phyloP scores from a whole-genome alignment of 2,797 vertebrate genomes.

The Dipus sagitta region DNA sequence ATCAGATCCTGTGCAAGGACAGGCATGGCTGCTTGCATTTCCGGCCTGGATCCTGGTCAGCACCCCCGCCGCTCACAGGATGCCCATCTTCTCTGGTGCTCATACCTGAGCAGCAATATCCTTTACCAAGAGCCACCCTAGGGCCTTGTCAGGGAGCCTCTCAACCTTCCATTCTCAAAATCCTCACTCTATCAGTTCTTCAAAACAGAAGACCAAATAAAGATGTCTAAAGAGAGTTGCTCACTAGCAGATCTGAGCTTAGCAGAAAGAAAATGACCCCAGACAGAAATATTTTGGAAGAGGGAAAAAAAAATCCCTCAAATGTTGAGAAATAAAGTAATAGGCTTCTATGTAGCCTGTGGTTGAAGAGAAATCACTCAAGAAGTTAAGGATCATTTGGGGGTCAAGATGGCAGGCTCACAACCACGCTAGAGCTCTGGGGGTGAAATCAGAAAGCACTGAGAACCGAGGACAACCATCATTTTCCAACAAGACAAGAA shows the following conservation, averaged over 20 bases:
- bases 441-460: too few species aligned
- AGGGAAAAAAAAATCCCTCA: neutral
- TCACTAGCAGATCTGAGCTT: neutral
- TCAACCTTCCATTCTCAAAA: neutral
- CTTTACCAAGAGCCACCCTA: neutral
- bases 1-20: neutral
- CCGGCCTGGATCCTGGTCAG: neutral
- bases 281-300: neutral
- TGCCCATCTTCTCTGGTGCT: neutral
- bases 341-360: neutral
- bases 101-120: neutral
- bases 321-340: neutral
- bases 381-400: neutral
- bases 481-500: too few species aligned
- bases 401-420: neutral
- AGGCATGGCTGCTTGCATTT: neutral
- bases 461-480: too few species aligned
- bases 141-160: neutral
- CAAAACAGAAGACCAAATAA: neutral
- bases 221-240: neutral
- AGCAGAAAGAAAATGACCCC: neutral
- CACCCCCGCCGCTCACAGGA: accelerated
- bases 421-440: too few species aligned
- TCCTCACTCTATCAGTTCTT: neutral
- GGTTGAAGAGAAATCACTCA: neutral